These are phyloP conservation scores for Herminia tarsipennalis DNA, from an alignment of 2,888 invertebrate genomes.

Conservation along the genomic window DNA sequence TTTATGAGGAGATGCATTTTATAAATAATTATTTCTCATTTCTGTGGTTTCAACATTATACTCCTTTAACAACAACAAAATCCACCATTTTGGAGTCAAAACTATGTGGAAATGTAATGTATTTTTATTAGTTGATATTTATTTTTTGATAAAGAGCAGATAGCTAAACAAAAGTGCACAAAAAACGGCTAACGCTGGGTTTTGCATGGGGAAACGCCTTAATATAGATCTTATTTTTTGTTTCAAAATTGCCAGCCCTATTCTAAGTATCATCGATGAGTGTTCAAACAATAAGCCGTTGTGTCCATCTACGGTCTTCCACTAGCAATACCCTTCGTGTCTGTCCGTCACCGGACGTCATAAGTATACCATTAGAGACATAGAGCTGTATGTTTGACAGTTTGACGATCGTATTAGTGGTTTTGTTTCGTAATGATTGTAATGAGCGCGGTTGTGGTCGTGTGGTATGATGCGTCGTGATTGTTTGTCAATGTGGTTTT, in stretches of 20 bases:
- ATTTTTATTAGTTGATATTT: no score
- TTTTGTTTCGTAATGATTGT: constrained; percentile 12
- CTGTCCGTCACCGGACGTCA: constrained; percentile 10
- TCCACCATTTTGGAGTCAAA: no score
- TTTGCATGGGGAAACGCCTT: no score
- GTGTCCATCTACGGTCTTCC: constrained; percentile 21
- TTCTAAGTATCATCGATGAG: constrained; percentile 5
- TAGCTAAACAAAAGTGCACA: no score
- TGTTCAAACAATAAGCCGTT: constrained; percentile 39
- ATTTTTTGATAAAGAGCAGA: no score
- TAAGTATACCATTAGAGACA: constrained; percentile 5
- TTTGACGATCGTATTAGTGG: not conserved
- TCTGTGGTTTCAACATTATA: no score
- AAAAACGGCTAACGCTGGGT: no score
- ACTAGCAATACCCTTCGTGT: constrained; percentile 15
- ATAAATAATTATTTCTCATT: no score
- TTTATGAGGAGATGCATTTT: no score
- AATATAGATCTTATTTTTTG: no score
- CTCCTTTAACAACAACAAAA: no score
- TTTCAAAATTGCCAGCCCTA: constrained; percentile 8
- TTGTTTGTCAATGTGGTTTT: not conserved
- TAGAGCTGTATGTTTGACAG: constrained; percentile 10
- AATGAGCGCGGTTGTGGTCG: constrained; percentile 1
- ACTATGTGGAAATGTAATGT: no score
- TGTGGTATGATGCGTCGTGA: not conserved